These are phyloP conservation scores for Sympetrum striolatum DNA, from an alignment of 2,888 invertebrate species.

Conservation along the genomic window DNA sequence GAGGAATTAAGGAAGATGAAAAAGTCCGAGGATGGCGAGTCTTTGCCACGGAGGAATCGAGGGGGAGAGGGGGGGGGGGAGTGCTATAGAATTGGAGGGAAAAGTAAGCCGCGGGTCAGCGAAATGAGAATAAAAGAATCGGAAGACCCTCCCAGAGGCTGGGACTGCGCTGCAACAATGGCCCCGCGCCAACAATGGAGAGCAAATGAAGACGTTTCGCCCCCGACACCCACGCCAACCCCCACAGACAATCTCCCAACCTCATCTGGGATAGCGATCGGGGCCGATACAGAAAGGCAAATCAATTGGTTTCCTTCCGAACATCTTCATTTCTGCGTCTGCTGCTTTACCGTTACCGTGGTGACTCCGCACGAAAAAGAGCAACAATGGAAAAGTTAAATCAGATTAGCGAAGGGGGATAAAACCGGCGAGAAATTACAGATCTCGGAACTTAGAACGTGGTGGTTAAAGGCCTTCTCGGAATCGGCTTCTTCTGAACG, in stretches of 20 bases:
- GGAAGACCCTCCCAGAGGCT: not conserved
- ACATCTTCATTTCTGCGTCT: not conserved
- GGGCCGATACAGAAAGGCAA: not conserved
- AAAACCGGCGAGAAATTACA: not conserved
- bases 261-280: not conserved
- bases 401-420: not conserved
- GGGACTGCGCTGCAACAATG: not conserved
- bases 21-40: not conserved
- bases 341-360: not conserved
- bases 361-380: not conserved
- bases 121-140: not conserved
- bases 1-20: not conserved
- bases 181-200: not conserved
- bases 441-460: not conserved
- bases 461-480: not conserved
- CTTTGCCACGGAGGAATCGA: not conserved
- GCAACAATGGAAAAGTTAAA: not conserved
- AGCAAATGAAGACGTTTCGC: not conserved
- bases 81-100: not conserved
- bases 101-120: not conserved
- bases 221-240: not conserved
- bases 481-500: not conserved
- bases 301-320: not conserved
- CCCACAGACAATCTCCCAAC: not conserved
- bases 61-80: not conserved